phyloP scores from a whole-genome alignment of 2,888 invertebrate genomes.

The Bombylius discolor region DNA sequence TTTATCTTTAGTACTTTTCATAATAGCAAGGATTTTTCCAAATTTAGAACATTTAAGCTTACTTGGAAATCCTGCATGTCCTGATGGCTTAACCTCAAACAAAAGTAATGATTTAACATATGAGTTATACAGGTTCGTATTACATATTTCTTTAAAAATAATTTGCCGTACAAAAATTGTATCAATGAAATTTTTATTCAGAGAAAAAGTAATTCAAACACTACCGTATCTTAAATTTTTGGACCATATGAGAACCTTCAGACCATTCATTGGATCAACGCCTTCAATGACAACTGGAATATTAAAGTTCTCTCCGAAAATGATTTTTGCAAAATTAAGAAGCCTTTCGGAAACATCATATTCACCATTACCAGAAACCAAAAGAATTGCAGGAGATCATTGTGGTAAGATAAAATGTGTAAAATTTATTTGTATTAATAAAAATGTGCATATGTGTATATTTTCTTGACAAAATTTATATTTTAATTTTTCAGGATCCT shows the following conservation, averaged over 20 bases:
- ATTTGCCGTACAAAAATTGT: not conserved
- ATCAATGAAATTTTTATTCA: not conserved
- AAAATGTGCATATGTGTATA: too few relatives aligned
- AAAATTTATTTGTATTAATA: not conserved
- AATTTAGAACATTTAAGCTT: constrained; percentile 71
- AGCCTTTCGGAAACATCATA: constrained; percentile 10
- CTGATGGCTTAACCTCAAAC: constrained; percentile 54
- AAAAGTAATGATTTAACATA: not conserved
- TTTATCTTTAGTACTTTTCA: constrained; percentile 52
- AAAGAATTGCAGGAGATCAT: constrained; percentile 12
- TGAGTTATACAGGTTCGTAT: not conserved
- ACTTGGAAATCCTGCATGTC: constrained; percentile 81
- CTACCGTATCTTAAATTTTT: constrained; percentile 26
- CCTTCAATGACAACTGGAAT: not conserved
- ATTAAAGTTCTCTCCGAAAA: constrained; percentile 14
- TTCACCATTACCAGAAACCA: constrained; percentile 11
- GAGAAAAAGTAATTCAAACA: constrained; percentile 4
- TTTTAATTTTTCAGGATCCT: constrained; percentile 43
- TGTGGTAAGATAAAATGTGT: constrained; percentile 12
- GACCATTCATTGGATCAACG: not conserved
- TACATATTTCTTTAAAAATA: not conserved
- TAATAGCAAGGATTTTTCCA: constrained; percentile 53
- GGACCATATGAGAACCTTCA: constrained; percentile 23
- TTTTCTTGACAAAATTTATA: not conserved
- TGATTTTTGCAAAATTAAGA: constrained; percentile 16